Percentiles rank a stretch among this genome's conserved stretches.
Conservation (phyloP, 2,113 vertebrate species). For the Myocastor coypus region DNA sequence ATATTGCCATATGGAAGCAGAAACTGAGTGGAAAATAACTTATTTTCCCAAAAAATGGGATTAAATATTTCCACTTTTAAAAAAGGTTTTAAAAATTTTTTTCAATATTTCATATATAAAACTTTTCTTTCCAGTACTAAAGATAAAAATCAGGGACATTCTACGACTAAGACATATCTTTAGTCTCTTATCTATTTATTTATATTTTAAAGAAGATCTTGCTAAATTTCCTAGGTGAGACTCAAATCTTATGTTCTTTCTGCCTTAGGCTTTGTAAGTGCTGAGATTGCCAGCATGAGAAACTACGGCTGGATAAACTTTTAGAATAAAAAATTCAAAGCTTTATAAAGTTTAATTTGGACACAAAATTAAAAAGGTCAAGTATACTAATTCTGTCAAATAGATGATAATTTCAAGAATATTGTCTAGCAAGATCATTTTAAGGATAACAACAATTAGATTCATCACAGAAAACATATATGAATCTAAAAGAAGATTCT, state of each 20-base stretch:
- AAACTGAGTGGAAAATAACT: neutral
- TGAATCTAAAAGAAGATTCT: neutral
- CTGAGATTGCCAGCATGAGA: neutral
- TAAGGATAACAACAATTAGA: conserved; percentile 51
- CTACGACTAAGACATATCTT: neutral
- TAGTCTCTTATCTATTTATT: neutral
- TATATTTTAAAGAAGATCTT: no score
- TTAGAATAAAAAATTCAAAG: conserved; percentile 34
- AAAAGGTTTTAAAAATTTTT: neutral
- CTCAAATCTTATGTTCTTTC: neutral
- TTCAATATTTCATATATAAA: neutral
- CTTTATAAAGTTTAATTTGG: conserved; percentile 5
- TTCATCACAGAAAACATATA: conserved; percentile 27
- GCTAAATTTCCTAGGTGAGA: neutral
- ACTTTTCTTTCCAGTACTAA: neutral
- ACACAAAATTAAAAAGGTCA: neutral
- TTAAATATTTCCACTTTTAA: neutral
- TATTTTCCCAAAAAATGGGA: neutral
- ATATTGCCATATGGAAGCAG: neutral
- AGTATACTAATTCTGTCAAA: conserved; percentile 53
- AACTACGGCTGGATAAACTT: neutral
- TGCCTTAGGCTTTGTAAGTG: neutral
- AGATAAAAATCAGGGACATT: neutral
- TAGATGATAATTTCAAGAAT: conserved; percentile 49
- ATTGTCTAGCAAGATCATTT: conserved; percentile 26